Evolutionary conservation across 2,888 invertebrate genomes (phyloP).

Genomic region (Pyralis farinalis): DNA sequence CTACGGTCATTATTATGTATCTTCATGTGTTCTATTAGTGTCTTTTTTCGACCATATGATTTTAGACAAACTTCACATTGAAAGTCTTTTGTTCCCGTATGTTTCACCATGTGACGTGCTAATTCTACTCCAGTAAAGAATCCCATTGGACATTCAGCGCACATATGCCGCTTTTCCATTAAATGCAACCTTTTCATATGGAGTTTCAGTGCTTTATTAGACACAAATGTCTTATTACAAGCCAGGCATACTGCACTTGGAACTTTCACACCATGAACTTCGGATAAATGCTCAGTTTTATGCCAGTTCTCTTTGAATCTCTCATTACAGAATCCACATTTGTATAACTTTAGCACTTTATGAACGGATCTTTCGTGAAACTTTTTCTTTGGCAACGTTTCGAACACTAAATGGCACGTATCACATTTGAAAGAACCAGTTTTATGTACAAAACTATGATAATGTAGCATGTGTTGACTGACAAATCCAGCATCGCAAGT

Average conservation of each 20-base stretch:
- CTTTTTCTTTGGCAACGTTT: conserved; percentile 28
- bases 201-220: conserved; percentile 22
- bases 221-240: conserved; percentile 33
- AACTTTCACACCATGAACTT: conserved; percentile 14
- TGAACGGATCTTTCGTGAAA: conserved; percentile 28
- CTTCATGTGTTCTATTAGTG: conserved; percentile 15
- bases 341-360: conserved; percentile 13
- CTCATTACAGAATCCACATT: conserved; percentile 28
- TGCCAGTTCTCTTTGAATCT: conserved; percentile 16
- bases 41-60: conserved; percentile 25
- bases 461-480: conserved; percentile 16
- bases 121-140: conserved; percentile 30
- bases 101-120: conserved; percentile 33
- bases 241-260: conserved; percentile 29
- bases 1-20: conserved; percentile 27
- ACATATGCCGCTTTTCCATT: conserved; percentile 33
- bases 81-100: conserved; percentile 26
- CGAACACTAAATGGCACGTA: conserved; percentile 29
- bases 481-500: conserved; percentile 31
- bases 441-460: conserved; percentile 19
- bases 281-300: conserved; percentile 19
- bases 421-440: conserved; percentile 29
- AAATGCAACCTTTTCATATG: conserved; percentile 45
- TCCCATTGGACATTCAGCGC: conserved; percentile 29
- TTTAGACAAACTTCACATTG: conserved; percentile 35